phyloP scores from a whole-genome alignment of 2,888 invertebrate species.

The Drosophila testacea region DNA sequence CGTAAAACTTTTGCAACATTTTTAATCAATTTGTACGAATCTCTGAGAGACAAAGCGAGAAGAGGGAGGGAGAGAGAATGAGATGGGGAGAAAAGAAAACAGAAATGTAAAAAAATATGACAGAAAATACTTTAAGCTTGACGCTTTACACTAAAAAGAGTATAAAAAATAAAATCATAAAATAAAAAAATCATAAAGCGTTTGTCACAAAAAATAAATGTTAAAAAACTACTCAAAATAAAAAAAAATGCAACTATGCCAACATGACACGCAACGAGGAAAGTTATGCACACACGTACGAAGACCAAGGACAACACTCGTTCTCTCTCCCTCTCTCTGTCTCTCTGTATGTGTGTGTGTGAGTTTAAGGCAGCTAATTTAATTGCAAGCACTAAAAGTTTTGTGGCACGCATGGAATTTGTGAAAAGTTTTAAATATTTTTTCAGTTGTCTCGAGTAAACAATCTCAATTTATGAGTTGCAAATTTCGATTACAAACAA shows the following conservation, averaged over 20 bases:
- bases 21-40: conserved; percentile 69
- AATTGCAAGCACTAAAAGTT: conserved; percentile 68
- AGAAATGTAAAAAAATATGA: conserved; percentile 54
- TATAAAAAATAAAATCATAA: conserved; percentile 1
- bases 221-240: conserved; percentile 11
- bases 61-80: background rate
- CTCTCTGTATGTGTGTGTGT: conserved; percentile 15
- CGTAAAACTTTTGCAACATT: conserved; percentile 57
- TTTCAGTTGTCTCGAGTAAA: conserved; percentile 35
- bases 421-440: conserved; percentile 49
- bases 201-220: conserved; percentile 26
- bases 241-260: conserved; percentile 41
- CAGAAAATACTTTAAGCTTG: conserved; percentile 52
- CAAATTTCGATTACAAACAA: conserved; percentile 4
- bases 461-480: conserved; percentile 39
- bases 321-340: background rate
- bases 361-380: conserved; percentile 61
- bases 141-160: conserved; percentile 22
- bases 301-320: conserved; percentile 4
- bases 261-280: conserved; percentile 47
- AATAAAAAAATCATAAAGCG: conserved; percentile 40
- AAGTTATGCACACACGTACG: conserved; percentile 33
- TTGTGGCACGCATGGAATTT: conserved; percentile 61
- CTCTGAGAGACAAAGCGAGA: conserved; percentile 1
- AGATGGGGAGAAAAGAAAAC: background rate